phyloP scores from a whole-genome alignment of 2,888 invertebrate species.

The Aporophyla lueneburgensis region DNA sequence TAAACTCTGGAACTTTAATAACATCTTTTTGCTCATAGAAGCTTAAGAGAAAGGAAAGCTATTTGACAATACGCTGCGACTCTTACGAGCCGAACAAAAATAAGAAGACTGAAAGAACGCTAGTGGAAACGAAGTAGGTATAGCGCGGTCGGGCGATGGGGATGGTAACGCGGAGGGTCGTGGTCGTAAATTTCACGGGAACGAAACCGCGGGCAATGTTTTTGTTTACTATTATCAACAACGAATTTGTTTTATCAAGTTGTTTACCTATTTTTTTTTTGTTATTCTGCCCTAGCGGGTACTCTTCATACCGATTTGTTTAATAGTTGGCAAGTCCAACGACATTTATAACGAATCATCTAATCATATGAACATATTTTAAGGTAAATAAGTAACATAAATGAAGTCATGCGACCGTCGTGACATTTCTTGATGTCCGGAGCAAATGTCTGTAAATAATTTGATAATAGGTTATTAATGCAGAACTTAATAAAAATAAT shows the following conservation, averaged over 20 bases:
- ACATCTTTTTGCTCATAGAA: too few relatives aligned
- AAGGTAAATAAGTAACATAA: not conserved
- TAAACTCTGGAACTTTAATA: too few relatives aligned
- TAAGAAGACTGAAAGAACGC: too few relatives aligned
- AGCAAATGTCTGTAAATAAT: slow-evolving; percentile 4
- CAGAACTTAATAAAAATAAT: slow-evolving; percentile 1
- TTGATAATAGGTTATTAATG: slow-evolving; percentile 1
- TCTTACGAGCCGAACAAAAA: too few relatives aligned
- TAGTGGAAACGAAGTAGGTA: too few relatives aligned
- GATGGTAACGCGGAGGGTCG: too few relatives aligned
- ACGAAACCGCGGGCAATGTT: too few relatives aligned
- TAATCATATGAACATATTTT: not conserved
- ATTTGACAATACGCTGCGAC: too few relatives aligned
- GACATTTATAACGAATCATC: slow-evolving; percentile 5
- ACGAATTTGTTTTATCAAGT: not conserved
- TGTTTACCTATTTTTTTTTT: not conserved
- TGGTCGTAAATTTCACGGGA: too few relatives aligned
- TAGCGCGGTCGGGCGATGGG: too few relatives aligned
- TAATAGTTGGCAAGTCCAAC: not conserved
- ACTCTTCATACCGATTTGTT: not conserved
- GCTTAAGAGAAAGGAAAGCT: too few relatives aligned
- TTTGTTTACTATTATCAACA: not conserved
- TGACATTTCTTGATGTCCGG: slow-evolving; percentile 8
- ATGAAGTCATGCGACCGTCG: not conserved
- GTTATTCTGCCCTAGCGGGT: not conserved